These are phyloP conservation scores for Ctenosaura bakeri DNA, from an alignment of 2,797 vertebrate species.

Conservation along the genomic window DNA sequence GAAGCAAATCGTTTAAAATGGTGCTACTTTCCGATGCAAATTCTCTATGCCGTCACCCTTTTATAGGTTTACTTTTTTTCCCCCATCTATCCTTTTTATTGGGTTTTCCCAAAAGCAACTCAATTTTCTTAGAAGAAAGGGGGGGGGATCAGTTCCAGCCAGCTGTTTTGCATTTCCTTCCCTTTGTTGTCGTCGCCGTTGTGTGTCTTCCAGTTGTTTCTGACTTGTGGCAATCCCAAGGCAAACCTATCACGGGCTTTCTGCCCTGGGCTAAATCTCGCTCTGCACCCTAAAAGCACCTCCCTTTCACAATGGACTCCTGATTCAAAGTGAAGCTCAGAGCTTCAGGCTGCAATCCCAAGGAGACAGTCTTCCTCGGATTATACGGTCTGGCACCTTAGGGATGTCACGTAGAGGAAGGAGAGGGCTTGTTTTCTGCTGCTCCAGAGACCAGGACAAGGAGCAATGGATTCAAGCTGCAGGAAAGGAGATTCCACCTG, in stretches of 20 bases:
- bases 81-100: background rate
- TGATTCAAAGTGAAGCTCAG: background rate
- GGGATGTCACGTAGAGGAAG: too few relatives aligned
- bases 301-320: accelerated
- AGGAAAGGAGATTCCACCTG: too few relatives aligned
- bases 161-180: background rate
- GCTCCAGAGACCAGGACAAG: too few relatives aligned
- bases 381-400: background rate
- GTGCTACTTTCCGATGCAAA: slow-evolving; percentile 8
- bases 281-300: background rate
- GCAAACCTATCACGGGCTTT: too few relatives aligned
- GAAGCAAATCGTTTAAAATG: background rate
- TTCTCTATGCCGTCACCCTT: background rate
- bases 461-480: too few relatives aligned
- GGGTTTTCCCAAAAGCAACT: slow-evolving; percentile 10
- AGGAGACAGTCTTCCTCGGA: background rate
- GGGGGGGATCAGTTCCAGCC: background rate
- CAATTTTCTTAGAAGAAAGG: background rate
- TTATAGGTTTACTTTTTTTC: background rate
- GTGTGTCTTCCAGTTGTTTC: too few relatives aligned
- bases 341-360: background rate
- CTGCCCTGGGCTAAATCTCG: background rate
- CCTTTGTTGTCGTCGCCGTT: too few relatives aligned
- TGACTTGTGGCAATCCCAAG: too few relatives aligned
- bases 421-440: too few relatives aligned